phyloP scores from a whole-genome alignment of 2,797 vertebrate genomes.

The Limnodromus scolopaceus region DNA sequence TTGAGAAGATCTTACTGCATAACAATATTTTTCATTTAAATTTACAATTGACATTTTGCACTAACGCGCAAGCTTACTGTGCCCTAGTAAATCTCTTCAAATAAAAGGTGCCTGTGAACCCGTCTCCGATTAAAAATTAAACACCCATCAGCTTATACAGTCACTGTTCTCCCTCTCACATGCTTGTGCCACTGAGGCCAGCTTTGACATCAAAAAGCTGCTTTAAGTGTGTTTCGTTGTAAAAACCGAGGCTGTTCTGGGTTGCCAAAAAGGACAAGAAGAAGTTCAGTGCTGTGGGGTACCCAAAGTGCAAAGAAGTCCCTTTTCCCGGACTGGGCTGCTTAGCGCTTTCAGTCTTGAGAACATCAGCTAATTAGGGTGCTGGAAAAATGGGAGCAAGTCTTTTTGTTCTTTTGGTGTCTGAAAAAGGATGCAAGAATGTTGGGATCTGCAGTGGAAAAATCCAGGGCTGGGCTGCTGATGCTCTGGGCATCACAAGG shows the following conservation, averaged over 20 bases:
- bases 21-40: background rate
- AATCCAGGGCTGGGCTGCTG: background rate
- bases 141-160: background rate
- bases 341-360: background rate
- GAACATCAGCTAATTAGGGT: background rate
- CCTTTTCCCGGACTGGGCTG: background rate
- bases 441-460: background rate
- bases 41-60: background rate
- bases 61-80: background rate
- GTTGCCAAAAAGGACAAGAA: background rate
- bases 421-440: background rate
- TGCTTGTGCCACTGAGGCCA: background rate
- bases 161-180: background rate
- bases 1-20: background rate
- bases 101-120: background rate
- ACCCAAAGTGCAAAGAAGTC: background rate
- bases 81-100: background rate
- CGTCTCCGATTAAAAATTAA: constrained; percentile 6
- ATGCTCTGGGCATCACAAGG: fast-evolving
- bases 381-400: background rate
- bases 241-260: background rate
- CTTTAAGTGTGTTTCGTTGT: background rate
- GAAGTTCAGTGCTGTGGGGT: background rate
- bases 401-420: background rate
- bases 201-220: background rate